Percentiles rank a stretch among this genome's conserved stretches.
These are phyloP conservation scores for Fragum sueziense DNA, from an alignment of 2,888 invertebrate species.

Conservation along the genomic window DNA sequence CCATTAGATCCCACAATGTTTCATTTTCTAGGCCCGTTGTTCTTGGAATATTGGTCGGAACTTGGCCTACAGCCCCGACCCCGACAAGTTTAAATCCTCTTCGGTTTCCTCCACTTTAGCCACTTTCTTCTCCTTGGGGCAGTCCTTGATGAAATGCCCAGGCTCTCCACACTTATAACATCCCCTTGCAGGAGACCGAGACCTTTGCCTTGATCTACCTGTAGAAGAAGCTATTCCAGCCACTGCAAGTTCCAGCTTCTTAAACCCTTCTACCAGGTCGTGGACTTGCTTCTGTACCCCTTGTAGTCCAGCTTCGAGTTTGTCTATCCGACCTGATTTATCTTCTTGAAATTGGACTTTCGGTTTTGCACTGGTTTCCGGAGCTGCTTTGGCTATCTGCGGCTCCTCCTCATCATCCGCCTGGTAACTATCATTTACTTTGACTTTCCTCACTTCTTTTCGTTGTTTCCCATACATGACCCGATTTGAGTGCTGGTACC, in stretches of 20 bases:
- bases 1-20: neutral
- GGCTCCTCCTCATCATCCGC: neutral
- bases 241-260: neutral
- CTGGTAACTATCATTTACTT: neutral
- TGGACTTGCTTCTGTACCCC: neutral
- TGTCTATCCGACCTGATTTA: neutral
- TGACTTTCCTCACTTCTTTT: neutral
- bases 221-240: neutral
- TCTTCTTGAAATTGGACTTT: neutral
- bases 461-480: neutral
- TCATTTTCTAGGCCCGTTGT: neutral
- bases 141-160: slow-evolving; percentile 10
- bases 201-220: neutral
- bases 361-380: neutral
- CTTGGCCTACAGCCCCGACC: slow-evolving; percentile 26
- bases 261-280: neutral
- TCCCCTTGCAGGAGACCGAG: neutral
- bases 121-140: slow-evolving; percentile 21
- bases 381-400: neutral
- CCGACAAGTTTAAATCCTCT: slow-evolving; percentile 16
- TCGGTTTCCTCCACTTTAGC: neutral
- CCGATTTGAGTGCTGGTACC: slow-evolving; percentile 7
- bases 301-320: neutral
- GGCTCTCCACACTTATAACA: neutral
- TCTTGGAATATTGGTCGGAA: neutral